Percentiles rank a stretch among this genome's conserved stretches.
Conservation (phyloP, 2,113 vertebrate species). For the Peromyscus maniculatus region DNA sequence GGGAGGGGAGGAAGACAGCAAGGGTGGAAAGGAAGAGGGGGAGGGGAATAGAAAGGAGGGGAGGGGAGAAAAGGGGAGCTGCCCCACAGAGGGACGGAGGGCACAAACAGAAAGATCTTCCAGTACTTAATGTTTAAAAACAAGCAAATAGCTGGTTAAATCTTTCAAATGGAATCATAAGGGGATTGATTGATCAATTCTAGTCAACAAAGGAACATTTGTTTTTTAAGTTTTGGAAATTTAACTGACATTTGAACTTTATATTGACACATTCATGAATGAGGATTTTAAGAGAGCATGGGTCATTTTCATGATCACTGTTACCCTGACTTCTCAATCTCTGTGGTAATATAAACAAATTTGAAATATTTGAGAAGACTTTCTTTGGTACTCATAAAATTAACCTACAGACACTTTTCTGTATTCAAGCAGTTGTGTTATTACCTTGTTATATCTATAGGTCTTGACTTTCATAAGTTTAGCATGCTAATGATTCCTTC, state of each 20-base stretch:
- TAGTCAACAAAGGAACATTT: not conserved
- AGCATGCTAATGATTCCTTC: constrained; percentile 70
- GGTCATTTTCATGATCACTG: not conserved
- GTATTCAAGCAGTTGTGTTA: not conserved
- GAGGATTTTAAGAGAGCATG: not conserved
- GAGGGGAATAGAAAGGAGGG: accelerated
- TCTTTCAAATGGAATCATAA: not conserved
- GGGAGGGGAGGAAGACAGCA: accelerated
- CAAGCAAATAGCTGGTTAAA: not conserved
- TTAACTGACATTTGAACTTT: not conserved
- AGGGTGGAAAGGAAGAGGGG: not conserved
- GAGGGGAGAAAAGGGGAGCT: accelerated
- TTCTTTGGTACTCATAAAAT: constrained; percentile 21
- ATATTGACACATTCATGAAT: not conserved
- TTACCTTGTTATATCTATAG: constrained; percentile 57
- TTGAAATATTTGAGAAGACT: not conserved
- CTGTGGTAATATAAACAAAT: not conserved
- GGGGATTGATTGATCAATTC: not conserved
- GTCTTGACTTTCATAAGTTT: constrained; percentile 65
- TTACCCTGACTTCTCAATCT: not conserved
- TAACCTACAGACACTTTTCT: constrained; percentile 4
- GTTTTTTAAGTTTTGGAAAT: not conserved
- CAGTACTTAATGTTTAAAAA: not conserved
- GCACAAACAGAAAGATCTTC: too few relatives aligned
- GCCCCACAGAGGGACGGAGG: too few relatives aligned